phyloP scores from a whole-genome alignment of 1,140 invertebrate genomes.

The Patella vulgata region DNA sequence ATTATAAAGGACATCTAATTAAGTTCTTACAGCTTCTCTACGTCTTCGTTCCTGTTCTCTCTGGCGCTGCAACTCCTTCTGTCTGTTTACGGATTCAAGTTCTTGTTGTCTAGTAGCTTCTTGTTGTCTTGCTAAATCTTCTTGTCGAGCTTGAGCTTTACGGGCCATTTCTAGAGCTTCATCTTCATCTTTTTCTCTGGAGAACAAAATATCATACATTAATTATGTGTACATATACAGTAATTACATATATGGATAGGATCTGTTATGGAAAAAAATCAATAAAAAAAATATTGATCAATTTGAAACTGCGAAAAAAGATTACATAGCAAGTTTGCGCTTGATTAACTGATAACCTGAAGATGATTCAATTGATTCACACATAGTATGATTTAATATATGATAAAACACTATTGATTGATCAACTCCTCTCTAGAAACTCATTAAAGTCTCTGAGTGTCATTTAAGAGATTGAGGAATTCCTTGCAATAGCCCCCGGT shows the following conservation, averaged over 20 bases:
- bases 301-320: too few relatives aligned
- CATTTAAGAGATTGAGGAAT: too few relatives aligned
- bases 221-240: background rate
- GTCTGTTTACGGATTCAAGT: slow-evolving; percentile 13
- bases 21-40: slow-evolving; percentile 92
- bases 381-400: too few relatives aligned
- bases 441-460: too few relatives aligned
- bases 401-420: too few relatives aligned
- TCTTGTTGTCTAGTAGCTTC: slow-evolving; percentile 21
- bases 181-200: slow-evolving; percentile 80
- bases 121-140: background rate
- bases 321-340: too few relatives aligned
- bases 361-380: too few relatives aligned
- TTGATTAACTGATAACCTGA: too few relatives aligned
- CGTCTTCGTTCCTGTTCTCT: slow-evolving; percentile 89
- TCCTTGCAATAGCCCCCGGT: too few relatives aligned
- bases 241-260: background rate
- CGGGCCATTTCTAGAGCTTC: slow-evolving; percentile 78
- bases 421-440: too few relatives aligned
- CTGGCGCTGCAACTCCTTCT: slow-evolving; percentile 77
- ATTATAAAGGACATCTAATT: too few relatives aligned
- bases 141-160: slow-evolving; percentile 54
- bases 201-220: slow-evolving; percentile 14
- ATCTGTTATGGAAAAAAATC: background rate
- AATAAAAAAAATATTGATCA: background rate